A percentile compares a stretch with the other conserved stretches of the same genome.
phyloP scores from a whole-genome alignment of 2,113 vertebrate species.

The Hyperoodon ampullatus region DNA sequence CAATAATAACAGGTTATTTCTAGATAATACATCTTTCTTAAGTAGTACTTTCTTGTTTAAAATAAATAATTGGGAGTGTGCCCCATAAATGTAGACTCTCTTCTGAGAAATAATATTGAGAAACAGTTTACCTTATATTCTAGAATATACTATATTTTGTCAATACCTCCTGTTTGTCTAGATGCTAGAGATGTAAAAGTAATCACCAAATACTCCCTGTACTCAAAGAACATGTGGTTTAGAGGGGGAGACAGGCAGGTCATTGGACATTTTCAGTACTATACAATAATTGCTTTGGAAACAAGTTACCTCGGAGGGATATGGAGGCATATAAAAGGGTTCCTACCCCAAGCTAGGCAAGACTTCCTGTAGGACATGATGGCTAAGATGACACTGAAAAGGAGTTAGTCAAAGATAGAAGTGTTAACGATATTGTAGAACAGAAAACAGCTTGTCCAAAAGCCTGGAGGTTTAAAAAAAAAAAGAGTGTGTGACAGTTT shows the following conservation, averaged over 20 bases:
- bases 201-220: not conserved
- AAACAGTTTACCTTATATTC: conserved; percentile 44
- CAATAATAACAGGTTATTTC: not conserved
- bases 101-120: not conserved
- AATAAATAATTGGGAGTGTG: not conserved
- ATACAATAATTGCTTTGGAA: not conserved
- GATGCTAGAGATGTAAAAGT: not conserved
- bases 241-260: not conserved
- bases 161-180: not conserved
- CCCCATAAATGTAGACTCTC: not conserved
- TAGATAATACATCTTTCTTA: not conserved
- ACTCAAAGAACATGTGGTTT: not conserved
- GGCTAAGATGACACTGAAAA: not conserved
- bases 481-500: not conserved
- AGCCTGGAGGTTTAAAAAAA: not conserved
- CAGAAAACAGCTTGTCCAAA: not conserved
- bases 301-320: not conserved
- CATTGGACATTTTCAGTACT: not conserved
- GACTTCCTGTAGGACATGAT: not conserved
- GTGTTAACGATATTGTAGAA: not conserved
- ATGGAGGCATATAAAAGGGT: not conserved
- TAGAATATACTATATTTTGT: not conserved
- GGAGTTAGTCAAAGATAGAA: not conserved
- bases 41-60: conserved; percentile 11
- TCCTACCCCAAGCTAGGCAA: not conserved